Percentiles rank a stretch among this genome's conserved stretches.
phyloP scores from a whole-genome alignment of 2,113 vertebrate genomes.

The Ranitomeya imitator region DNA sequence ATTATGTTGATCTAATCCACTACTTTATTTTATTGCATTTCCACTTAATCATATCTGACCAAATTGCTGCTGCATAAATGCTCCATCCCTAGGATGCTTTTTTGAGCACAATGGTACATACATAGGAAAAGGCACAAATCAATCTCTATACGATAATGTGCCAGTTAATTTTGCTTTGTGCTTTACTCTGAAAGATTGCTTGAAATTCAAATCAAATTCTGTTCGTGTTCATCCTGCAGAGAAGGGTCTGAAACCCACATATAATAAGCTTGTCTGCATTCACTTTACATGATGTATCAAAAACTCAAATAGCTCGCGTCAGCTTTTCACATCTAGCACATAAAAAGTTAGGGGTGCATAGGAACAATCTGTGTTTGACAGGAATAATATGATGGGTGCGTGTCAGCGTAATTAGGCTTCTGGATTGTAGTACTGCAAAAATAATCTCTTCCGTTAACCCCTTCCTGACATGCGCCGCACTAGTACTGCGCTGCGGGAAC shows the following conservation, averaged over 20 bases:
- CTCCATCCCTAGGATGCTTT: slow-evolving; percentile 21
- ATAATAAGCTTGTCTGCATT: slow-evolving; percentile 47
- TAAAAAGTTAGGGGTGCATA: slow-evolving; percentile 11
- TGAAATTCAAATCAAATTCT: slow-evolving; percentile 53
- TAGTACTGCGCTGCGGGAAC: too few species aligned
- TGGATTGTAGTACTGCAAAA: not conserved
- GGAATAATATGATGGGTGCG: not conserved
- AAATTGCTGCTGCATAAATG: slow-evolving; percentile 45
- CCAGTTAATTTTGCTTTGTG: slow-evolving; percentile 53
- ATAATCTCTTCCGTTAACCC: not conserved
- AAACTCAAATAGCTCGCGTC: slow-evolving; percentile 1
- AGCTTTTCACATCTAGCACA: slow-evolving; percentile 21
- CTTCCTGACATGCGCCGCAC: too few species aligned
- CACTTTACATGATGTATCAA: slow-evolving; percentile 40
- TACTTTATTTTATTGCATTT: slow-evolving; percentile 59
- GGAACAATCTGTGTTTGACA: not conserved
- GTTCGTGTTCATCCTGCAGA: slow-evolving; percentile 39
- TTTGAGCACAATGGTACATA: slow-evolving; percentile 32
- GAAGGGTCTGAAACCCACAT: slow-evolving; percentile 43
- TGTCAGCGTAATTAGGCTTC: not conserved
- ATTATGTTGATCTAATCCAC: slow-evolving; percentile 65
- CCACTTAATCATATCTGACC: slow-evolving; percentile 49
- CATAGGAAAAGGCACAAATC: slow-evolving; percentile 31
- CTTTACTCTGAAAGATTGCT: slow-evolving; percentile 48
- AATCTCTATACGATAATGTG: slow-evolving; percentile 43